Evolutionary conservation across 2,113 vertebrate species (phyloP), one percentile per base, ranked within the genome.

Genomic region (Melanocharis versteri): DNA sequence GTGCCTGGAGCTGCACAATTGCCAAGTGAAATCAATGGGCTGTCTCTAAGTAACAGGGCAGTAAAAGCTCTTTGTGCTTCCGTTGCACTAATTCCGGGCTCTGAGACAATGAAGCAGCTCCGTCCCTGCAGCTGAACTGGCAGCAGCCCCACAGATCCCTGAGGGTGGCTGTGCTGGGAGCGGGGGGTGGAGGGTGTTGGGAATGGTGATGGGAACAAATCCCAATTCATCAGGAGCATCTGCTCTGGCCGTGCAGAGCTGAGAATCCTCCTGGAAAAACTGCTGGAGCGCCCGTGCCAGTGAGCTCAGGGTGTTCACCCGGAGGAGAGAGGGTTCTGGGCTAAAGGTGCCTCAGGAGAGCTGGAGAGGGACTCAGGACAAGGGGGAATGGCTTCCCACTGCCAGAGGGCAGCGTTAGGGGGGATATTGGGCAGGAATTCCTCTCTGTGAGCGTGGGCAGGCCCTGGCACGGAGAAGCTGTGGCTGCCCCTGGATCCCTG

Each of bases 141-240:
- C 53, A 79, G 68, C 71, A 40, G 53, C 28, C n/a, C 5, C 7
- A 13, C 23, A 19, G 30, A 14, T 4, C 12, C 4, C 64, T 1
- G 0, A 1, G 42, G 27, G 3, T 1, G 8, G n/a, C 51, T 11
- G 57, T 0, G 4, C 45, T 9, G 61, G 68, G 57, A 56, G 50
- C 7, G 2, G 40, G 15, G 40, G 5, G 5, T 1, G 27, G 39
- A 10, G 4, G 19, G n/a, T 1, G 0, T 1, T 13, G 2, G 5
- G 42, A 37, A 28, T 0, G 1, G n/a, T 9, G 13, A 9, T 28
- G 15, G 1, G 2, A 27, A 42, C 54, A 24, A 39, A n/a, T 3
- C 58, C 61, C 51, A 26, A 1, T 1, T 4, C 42, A 3, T 1
- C 12, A 7, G 40, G 9, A 28, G n/a, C 22, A 4, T 9, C 56